Conservation (phyloP, 2,888 invertebrate species). For the Cryptus viduatorius region DNA sequence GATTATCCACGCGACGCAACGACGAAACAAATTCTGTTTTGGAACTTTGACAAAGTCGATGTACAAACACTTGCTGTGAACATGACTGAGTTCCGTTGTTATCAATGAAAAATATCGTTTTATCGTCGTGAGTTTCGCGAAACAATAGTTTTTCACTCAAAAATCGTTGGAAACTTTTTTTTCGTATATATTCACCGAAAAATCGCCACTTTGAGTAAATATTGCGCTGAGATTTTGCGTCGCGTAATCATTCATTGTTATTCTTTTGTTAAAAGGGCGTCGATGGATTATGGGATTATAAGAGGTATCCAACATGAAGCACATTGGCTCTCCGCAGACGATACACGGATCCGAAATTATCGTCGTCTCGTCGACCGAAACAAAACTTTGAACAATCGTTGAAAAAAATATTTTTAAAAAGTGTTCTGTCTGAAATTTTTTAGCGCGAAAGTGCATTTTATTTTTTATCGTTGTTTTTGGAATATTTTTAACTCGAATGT, state of each 20-base stretch:
- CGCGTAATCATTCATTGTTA: neutral
- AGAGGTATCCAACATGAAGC: slow-evolving; percentile 63
- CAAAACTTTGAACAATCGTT: slow-evolving; percentile 21
- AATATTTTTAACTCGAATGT: slow-evolving; percentile 56
- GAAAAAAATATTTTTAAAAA: neutral
- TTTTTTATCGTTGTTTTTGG: neutral
- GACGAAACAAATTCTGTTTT: slow-evolving; percentile 38
- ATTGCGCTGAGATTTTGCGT: slow-evolving; percentile 2
- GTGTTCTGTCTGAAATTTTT: neutral
- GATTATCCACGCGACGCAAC: neutral
- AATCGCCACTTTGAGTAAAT: neutral
- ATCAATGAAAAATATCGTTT: slow-evolving; percentile 9
- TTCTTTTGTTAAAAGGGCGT: slow-evolving; percentile 38
- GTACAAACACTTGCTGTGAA: slow-evolving; percentile 42
- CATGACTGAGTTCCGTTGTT: slow-evolving; percentile 44
- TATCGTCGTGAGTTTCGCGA: neutral
- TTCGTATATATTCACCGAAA: neutral
- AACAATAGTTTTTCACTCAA: neutral
- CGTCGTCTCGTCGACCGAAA: neutral
- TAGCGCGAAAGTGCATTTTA: neutral
- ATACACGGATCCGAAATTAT: slow-evolving; percentile 31
- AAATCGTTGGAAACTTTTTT: neutral
- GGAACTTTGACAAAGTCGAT: slow-evolving; percentile 40
- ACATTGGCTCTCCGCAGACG: slow-evolving; percentile 5
- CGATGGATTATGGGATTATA: slow-evolving; percentile 61